A percentile compares a stretch with the other conserved stretches of the same genome.
Conservation (phyloP, 2,797 vertebrate species). For the Harpagifer antarcticus region DNA sequence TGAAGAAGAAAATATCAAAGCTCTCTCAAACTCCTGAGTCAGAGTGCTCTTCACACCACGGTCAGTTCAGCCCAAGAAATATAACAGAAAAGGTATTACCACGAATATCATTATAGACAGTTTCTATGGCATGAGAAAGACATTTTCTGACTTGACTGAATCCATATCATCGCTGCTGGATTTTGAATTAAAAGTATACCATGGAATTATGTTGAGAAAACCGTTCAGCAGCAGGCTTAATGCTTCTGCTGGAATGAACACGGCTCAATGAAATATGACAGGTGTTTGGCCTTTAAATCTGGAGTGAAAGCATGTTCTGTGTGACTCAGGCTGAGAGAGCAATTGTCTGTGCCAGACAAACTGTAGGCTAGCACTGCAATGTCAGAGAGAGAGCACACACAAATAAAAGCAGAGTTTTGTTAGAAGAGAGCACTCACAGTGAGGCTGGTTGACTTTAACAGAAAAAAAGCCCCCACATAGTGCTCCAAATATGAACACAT, state of each 20-base stretch:
- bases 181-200: constrained; percentile 14
- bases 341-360: constrained; percentile 59
- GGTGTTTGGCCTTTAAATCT: constrained; percentile 55
- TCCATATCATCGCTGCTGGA: constrained; percentile 19
- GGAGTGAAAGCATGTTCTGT: constrained; percentile 59
- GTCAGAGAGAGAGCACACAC: constrained; percentile 61
- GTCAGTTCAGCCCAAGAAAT: constrained; percentile 39
- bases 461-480: constrained; percentile 31
- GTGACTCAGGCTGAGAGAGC: constrained; percentile 73
- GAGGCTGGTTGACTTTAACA: constrained; percentile 36
- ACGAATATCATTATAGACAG: constrained; percentile 17
- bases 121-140: constrained; percentile 28
- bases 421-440: constrained; percentile 34
- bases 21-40: constrained; percentile 70
- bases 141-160: constrained; percentile 23
- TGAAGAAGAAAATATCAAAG: constrained; percentile 56
- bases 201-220: constrained; percentile 7
- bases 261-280: constrained; percentile 42
- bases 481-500: constrained; percentile 48
- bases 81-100: constrained; percentile 22
- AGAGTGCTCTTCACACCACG: constrained; percentile 47
- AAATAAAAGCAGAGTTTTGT: constrained; percentile 40
- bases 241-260: constrained; percentile 60
- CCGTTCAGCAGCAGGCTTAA: constrained; percentile 49
- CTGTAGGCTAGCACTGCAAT: constrained; percentile 54